Evolutionary conservation across 2,797 vertebrate species (phyloP).

Genomic region (Helostoma temminkii): DNA sequence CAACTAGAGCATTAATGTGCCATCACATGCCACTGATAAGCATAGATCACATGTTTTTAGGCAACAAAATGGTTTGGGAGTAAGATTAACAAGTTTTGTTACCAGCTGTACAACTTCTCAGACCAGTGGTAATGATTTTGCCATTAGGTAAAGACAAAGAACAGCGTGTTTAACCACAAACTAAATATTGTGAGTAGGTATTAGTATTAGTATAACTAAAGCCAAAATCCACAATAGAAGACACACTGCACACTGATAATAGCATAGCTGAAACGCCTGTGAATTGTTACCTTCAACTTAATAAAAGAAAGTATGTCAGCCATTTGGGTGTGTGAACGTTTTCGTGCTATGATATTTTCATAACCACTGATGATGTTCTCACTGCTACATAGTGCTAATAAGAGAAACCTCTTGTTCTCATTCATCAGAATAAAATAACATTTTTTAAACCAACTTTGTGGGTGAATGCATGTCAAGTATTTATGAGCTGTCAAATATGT

Average conservation of each 20-base stretch:
- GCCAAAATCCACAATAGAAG: neutral
- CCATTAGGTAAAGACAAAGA: neutral
- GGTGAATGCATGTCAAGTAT: constrained; percentile 16
- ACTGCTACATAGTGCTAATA: constrained; percentile 14
- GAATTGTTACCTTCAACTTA: neutral
- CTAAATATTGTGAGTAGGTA: neutral
- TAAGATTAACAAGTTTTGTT: neutral
- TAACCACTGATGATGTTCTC: neutral
- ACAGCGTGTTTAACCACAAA: too few relatives aligned
- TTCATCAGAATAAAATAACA: constrained; percentile 19
- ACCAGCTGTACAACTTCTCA: neutral
- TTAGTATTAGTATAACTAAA: neutral
- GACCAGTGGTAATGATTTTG: neutral
- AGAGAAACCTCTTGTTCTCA: constrained; percentile 8
- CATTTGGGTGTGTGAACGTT: neutral
- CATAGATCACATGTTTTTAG: neutral
- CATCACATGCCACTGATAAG: neutral
- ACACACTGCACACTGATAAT: neutral
- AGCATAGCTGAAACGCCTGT: neutral
- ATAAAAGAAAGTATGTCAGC: neutral
- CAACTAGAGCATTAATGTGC: neutral
- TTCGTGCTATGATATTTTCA: neutral
- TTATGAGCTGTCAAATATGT: constrained; percentile 31
- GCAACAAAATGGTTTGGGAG: neutral
- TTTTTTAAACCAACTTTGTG: constrained; percentile 21